Base-by-base conservation (phyloP, 2,797 vertebrate species). In the Bovichtus diacanthus region DNA sequence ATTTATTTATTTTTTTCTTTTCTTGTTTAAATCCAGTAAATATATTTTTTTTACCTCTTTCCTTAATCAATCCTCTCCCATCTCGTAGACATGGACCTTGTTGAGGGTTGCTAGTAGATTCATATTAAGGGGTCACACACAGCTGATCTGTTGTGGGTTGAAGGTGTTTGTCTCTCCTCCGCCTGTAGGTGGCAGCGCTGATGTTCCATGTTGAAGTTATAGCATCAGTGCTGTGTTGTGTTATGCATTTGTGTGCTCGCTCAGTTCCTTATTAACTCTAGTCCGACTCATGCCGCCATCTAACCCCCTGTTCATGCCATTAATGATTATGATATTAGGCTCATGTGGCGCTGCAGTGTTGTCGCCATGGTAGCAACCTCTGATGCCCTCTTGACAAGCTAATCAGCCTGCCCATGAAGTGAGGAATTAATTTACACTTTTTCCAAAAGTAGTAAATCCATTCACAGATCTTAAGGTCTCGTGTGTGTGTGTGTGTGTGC, bases 161-260 rank as follows among this genome's bases (percentile, higher is more conserved):
- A 73, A 73, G 50, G 1, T 70, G 80, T n/a, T 43, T 69, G 38
- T 62, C 51, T 61, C n/a, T 38, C 59, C 5, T 79, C 50, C 0
- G 49, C 83, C 92, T 84, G 69, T 70, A 91, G 91, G 56, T 80
- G 92, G 86, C 90, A 88, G 73, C 59, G 68, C 49, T 44, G 82
- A 34, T 19, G 18, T 36, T 80, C 2, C 36, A n/a, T 74, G 16
- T 29, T 46, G n/a, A 62, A 10, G 9, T 56, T 41, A 16, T 43
- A 61, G 46, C 56, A 21, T 8, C 10, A 31, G 15, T 5, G 5
- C 41, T 41, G 50, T 46, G n/a, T 1, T 23, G 58, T 53, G 21
- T 51, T 39, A 39, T 51, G 46, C 21, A 55, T 78, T 82, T 81
- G 25, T 23, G 70, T 34, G 21, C 15, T 1, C 19, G 50, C 39